Conservation (phyloP, 2,797 vertebrate genomes). For the Numenius phaeopus region DNA sequence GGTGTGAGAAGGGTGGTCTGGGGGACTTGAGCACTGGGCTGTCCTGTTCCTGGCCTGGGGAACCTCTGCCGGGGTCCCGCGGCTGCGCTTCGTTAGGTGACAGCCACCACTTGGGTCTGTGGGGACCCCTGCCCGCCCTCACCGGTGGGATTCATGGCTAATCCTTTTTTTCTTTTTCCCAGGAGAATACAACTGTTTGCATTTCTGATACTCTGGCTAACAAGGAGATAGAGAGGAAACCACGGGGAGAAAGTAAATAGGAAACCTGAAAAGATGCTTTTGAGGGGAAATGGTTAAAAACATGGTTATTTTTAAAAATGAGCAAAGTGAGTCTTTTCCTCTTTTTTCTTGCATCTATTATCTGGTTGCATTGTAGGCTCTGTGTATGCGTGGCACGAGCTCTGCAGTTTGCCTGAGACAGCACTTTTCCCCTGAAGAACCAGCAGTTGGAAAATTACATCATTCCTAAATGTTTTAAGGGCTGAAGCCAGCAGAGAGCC, state of each 20-base stretch:
- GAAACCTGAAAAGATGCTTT: not conserved
- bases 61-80: not conserved
- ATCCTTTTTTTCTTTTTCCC: too few relatives aligned
- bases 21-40: fast-evolving
- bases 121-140: fast-evolving
- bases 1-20: not conserved
- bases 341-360: too few relatives aligned
- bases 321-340: not conserved
- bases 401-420: not conserved
- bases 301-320: not conserved
- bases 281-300: not conserved
- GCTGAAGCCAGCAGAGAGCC: not conserved
- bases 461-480: not conserved
- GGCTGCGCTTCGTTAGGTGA: not conserved
- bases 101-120: fast-evolving
- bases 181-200: not conserved
- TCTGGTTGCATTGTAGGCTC: not conserved
- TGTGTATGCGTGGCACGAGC: fast-evolving
- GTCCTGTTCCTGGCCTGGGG: fast-evolving
- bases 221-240: not conserved
- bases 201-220: not conserved
- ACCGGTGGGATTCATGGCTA: fast-evolving
- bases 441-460: not conserved
- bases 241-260: not conserved
- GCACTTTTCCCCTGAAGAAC: not conserved